Base-by-base conservation (phyloP, 2,797 vertebrate species). In the Cottoperca gobio region DNA sequence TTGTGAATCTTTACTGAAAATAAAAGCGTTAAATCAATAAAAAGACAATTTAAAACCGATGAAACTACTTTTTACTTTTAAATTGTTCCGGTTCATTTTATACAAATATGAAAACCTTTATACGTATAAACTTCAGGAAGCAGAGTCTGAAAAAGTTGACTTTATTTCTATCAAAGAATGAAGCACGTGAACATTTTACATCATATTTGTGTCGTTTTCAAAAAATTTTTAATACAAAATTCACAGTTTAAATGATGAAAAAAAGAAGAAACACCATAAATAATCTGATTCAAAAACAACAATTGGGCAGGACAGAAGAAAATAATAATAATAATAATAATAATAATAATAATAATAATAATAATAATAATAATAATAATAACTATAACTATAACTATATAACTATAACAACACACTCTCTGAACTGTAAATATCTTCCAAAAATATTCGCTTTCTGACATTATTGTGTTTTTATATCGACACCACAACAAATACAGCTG, bases 211-310 rank as follows among this genome's bases (percentile, higher is more conserved):
- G 35, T 72, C 40, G 77, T 81, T 61, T 1, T 8, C 8, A 8
- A 6, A 0, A 24, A 59, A 54, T 73, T 86, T 90, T 74, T 65
- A 73, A 84, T 89, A 90, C 59, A 91, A 90, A 94, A 93, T 93
- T 94, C 92, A 94, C 93, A 94, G 91, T 93, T 91, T 77, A 79
- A 83, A 67, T 91, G 83, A 84, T 74, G 74, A n/a, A 61, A 82
- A 85, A 72, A 77, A 75, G 66, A 83, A 78, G 83, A 72, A 3
- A 79, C 6, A 12, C 2, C 81, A 90, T 89, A 89, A 91, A 92
- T 89, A 93, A 49, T 78, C 76, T 69, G 64, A 91, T 81, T 89
- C 19, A 45, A 58, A 65, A 81, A 86, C 35, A 52, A 35, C 77
- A 76, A 40, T 6, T 66, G 66, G 54, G n/a, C 40, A 46, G 50